Conservation (phyloP, 2,888 invertebrate genomes). For the Penaeus monodon region DNA sequence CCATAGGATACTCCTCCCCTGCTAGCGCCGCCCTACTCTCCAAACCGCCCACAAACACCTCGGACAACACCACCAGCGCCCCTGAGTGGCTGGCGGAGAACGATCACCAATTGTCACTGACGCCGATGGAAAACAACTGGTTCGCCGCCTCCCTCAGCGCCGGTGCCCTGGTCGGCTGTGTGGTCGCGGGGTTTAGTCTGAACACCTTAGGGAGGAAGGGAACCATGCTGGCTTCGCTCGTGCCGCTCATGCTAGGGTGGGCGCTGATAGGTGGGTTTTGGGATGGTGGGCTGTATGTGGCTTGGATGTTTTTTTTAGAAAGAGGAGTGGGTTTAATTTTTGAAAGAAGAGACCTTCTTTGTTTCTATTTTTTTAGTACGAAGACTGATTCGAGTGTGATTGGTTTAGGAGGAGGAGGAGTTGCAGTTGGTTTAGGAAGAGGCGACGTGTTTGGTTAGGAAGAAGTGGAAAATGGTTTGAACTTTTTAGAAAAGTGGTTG, state of each 20-base stretch:
- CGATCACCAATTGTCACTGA: conserved; percentile 4
- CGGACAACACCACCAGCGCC: not conserved
- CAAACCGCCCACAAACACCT: not conserved
- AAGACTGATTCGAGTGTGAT: too few species aligned
- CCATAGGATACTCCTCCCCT: conserved; percentile 44
- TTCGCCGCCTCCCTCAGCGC: conserved; percentile 40
- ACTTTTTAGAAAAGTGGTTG: too few species aligned
- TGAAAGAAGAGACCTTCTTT: too few species aligned
- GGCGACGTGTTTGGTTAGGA: too few species aligned
- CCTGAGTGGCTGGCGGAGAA: not conserved
- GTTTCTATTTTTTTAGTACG: too few species aligned
- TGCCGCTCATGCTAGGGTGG: conserved; percentile 47
- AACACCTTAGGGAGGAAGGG: conserved; percentile 41
- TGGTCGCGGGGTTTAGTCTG: conserved; percentile 33
- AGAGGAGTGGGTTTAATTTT: too few species aligned
- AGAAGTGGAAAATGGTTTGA: too few species aligned
- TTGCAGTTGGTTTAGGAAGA: too few species aligned
- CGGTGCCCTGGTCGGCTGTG: conserved; percentile 35
- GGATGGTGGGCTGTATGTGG: not conserved
- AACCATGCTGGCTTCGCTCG: conserved; percentile 49
- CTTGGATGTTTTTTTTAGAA: too few species aligned
- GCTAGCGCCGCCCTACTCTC: conserved; percentile 8
- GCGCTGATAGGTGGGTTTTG: conserved; percentile 40
- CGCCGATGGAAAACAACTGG: conserved; percentile 29
- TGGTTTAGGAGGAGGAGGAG: too few species aligned